These are phyloP conservation scores for Drosophila suzukii DNA, from an alignment of 1,140 invertebrate species.

Conservation along the genomic window DNA sequence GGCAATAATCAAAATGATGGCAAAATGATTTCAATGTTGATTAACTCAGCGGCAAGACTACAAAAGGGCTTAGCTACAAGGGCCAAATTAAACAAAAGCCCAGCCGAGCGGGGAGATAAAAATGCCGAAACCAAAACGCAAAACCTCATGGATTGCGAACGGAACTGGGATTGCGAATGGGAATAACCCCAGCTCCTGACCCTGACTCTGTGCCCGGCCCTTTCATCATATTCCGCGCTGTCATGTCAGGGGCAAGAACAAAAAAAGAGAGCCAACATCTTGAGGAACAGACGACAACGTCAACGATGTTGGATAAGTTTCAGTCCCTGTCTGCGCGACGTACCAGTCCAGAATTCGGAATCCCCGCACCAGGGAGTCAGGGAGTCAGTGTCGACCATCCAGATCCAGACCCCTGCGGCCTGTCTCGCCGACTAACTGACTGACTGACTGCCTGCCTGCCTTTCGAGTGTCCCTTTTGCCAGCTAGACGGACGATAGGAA, in stretches of 20 bases:
- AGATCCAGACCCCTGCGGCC: slow-evolving; percentile 39
- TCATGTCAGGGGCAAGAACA: slow-evolving; percentile 72
- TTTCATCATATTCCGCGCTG: slow-evolving; percentile 81
- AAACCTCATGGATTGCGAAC: slow-evolving; percentile 34
- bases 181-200: slow-evolving; percentile 27
- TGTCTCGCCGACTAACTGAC: slow-evolving; percentile 43
- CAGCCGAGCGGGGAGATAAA: slow-evolving; percentile 53
- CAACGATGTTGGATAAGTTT: slow-evolving; percentile 78
- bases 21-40: slow-evolving; percentile 80
- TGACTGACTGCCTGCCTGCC: slow-evolving; percentile 46
- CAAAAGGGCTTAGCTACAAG: slow-evolving; percentile 69
- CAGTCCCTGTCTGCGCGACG: slow-evolving; percentile 61
- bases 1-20: slow-evolving; percentile 77
- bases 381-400: not conserved
- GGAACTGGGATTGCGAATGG: slow-evolving; percentile 18
- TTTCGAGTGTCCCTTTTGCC: slow-evolving; percentile 34
- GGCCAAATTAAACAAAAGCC: slow-evolving; percentile 76
- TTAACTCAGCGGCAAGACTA: slow-evolving; percentile 75
- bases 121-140: slow-evolving; percentile 49
- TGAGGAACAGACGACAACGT: slow-evolving; percentile 67
- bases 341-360: slow-evolving; percentile 35
- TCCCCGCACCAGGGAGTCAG: slow-evolving; percentile 1
- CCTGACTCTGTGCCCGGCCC: slow-evolving; percentile 51
- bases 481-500: slow-evolving; percentile 53
- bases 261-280: slow-evolving; percentile 45